A percentile compares a stretch with the other conserved stretches of the same genome.
Conservation (phyloP, 2,113 vertebrate species). For the Lepus americanus region DNA sequence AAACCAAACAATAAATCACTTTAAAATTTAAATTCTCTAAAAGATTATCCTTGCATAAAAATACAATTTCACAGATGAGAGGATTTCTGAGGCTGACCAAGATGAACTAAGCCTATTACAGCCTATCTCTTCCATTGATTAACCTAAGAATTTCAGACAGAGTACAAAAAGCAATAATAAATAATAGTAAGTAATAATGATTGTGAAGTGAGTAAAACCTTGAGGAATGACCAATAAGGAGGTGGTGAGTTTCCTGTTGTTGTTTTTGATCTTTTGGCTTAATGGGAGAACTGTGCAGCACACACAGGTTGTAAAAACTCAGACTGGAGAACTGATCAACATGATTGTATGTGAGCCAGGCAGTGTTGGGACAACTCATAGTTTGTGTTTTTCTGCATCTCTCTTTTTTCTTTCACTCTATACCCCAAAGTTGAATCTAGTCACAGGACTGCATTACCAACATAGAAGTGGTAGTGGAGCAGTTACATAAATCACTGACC, state of each 20-base stretch:
- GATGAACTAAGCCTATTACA: neutral
- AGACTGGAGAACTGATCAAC: neutral
- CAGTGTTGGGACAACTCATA: neutral
- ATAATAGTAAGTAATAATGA: neutral
- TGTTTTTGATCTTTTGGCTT: neutral
- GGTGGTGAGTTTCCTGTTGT: neutral
- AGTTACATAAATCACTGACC: neutral
- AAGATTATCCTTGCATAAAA: neutral
- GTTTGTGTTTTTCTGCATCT: neutral
- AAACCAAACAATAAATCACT: neutral
- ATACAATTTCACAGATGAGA: neutral
- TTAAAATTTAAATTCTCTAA: neutral
- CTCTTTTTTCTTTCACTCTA: neutral
- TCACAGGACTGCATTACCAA: neutral
- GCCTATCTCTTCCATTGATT: neutral
- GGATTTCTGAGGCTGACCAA: neutral
- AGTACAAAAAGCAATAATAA: neutral
- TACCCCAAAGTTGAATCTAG: neutral
- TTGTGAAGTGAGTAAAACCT: neutral
- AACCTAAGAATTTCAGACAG: neutral
- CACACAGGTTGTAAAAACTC: neutral
- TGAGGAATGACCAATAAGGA: neutral
- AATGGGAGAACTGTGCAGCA: neutral
- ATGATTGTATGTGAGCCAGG: neutral
- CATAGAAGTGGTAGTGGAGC: rapidly evolving